Conservation (phyloP, 2,888 invertebrate genomes). For the Brenthis ino region DNA sequence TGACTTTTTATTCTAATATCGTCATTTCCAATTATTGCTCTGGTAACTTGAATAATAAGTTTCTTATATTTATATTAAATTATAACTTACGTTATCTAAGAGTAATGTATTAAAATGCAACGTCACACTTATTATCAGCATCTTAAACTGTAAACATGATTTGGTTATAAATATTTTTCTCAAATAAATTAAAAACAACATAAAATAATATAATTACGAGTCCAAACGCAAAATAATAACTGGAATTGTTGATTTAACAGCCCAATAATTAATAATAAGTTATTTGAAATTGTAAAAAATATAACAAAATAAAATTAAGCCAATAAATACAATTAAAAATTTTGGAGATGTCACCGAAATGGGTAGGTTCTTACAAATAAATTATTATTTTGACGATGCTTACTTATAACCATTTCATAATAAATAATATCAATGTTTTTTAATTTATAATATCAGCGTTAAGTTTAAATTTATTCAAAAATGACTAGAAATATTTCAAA, state of each 20-base stretch:
- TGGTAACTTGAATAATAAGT: conserved; percentile 23
- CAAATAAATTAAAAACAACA: too few relatives aligned
- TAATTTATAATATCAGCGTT: conserved; percentile 41
- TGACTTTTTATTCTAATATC: conserved; percentile 43
- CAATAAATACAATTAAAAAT: too few relatives aligned
- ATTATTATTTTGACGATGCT: neutral
- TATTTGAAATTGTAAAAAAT: too few relatives aligned
- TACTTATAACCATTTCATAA: conserved; percentile 6
- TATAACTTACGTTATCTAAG: conserved; percentile 6
- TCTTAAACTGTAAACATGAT: too few relatives aligned
- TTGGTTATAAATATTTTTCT: too few relatives aligned
- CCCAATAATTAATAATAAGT: too few relatives aligned
- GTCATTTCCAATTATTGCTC: conserved; percentile 57
- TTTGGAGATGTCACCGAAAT: too few relatives aligned
- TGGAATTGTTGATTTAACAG: too few relatives aligned
- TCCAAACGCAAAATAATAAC: too few relatives aligned
- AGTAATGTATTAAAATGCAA: conserved; percentile 21
- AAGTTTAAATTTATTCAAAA: conserved; percentile 16
- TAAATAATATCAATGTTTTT: neutral
- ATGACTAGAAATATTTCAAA: conserved; percentile 28
- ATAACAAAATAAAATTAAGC: too few relatives aligned
- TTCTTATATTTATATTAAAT: conserved; percentile 18
- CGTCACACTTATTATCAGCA: neutral
- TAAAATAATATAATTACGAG: too few relatives aligned
- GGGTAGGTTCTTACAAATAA: too few relatives aligned